A percentile compares a stretch with the other conserved stretches of the same genome.
Conservation (phyloP, 92 coral and sea anemone species). For the Phenganax subtilis region DNA sequence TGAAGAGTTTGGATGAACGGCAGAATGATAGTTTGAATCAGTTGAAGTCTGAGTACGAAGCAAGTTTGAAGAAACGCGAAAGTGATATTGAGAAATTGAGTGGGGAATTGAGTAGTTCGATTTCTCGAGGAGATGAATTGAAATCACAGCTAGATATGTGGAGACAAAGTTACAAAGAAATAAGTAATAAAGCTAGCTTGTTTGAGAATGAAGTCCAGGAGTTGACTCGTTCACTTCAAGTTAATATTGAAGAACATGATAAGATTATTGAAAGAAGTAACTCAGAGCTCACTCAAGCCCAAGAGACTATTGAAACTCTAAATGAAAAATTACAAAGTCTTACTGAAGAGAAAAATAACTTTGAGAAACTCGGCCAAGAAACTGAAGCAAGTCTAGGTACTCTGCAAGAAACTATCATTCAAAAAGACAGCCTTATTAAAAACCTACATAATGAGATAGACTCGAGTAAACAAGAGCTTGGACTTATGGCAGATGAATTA, state of each 20-base stretch:
- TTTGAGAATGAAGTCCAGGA: slow-evolving; percentile 14
- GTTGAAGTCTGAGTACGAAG: slow-evolving; percentile 49
- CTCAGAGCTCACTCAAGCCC: slow-evolving; percentile 4
- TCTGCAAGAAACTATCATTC: slow-evolving; percentile 5
- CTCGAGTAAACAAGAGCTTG: neutral
- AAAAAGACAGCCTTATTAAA: slow-evolving; percentile 11
- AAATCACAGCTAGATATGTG: slow-evolving; percentile 37
- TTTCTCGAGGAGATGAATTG: slow-evolving; percentile 25
- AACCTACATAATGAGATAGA: slow-evolving; percentile 16
- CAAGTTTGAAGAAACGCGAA: slow-evolving; percentile 45
- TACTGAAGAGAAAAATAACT: neutral
- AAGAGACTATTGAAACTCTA: slow-evolving; percentile 11
- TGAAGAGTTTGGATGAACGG: slow-evolving; percentile 60
- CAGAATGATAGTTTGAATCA: slow-evolving; percentile 56
- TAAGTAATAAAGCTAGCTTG: neutral
- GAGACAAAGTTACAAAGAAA: slow-evolving; percentile 33
- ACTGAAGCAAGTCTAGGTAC: neutral
- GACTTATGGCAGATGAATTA: neutral
- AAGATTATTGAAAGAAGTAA: neutral
- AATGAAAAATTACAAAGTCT: neutral
- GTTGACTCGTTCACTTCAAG: neutral
- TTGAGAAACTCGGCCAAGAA: slow-evolving; percentile 2
- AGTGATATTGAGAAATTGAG: slow-evolving; percentile 33
- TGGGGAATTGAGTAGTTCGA: neutral
- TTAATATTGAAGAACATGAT: slow-evolving; percentile 7